phyloP scores from a whole-genome alignment of 2,797 vertebrate species.

The Eulemur mongoz region DNA sequence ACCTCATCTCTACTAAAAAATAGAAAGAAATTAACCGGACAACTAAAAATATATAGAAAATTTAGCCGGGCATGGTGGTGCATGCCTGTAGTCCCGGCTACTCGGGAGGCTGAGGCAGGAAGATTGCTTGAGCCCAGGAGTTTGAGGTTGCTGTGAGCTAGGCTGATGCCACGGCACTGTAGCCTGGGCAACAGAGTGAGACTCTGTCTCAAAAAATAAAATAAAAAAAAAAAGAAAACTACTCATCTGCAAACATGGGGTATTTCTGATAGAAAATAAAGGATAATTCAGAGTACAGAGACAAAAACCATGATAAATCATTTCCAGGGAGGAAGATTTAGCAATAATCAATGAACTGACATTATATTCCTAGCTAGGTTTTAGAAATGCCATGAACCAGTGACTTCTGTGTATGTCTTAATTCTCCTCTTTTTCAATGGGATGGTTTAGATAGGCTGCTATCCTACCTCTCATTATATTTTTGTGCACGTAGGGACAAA shows the following conservation, averaged over 20 bases:
- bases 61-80: no score
- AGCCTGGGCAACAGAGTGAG: no score
- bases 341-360: background rate
- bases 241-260: background rate
- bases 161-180: no score
- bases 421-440: background rate
- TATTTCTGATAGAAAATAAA: background rate
- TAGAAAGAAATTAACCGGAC: no score
- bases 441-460: background rate
- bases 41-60: no score
- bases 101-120: no score
- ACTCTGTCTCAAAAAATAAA: background rate
- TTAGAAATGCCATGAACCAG: background rate
- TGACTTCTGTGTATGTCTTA: background rate
- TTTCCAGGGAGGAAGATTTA: background rate
- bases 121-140: no score
- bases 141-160: no score
- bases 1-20: no score
- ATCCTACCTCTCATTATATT: background rate
- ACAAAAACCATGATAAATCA: background rate
- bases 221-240: constrained; percentile 16
- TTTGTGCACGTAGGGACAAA: background rate
- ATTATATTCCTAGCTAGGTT: background rate
- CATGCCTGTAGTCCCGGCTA: no score
- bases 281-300: background rate